Evolutionary conservation across 2,113 vertebrate genomes (phyloP).

Genomic region (Eonycteris spelaea): DNA sequence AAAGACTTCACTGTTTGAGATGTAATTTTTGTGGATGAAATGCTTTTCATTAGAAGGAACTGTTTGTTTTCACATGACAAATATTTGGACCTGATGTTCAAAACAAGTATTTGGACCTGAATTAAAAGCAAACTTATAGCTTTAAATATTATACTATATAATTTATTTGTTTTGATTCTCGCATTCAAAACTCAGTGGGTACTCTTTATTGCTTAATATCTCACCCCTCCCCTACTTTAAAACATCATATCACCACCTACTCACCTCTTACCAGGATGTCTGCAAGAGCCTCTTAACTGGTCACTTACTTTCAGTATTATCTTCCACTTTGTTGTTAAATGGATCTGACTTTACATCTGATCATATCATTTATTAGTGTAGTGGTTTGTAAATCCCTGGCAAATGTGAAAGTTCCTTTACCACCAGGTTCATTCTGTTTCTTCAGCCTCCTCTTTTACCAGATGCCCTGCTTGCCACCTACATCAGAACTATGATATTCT

Average conservation of each 20-base stretch:
- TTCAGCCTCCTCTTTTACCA: background rate
- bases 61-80: conserved; percentile 36
- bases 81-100: conserved; percentile 46
- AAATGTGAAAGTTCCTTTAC: background rate
- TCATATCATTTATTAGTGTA: background rate
- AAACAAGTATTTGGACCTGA: conserved; percentile 28
- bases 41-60: conserved; percentile 32
- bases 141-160: conserved; percentile 1
- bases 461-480: background rate
- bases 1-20: conserved; percentile 20
- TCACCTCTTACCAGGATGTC: background rate
- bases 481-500: background rate
- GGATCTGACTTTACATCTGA: background rate
- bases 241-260: background rate
- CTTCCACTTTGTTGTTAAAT: background rate
- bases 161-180: conserved; percentile 29
- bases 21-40: conserved; percentile 46
- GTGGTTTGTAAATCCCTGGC: background rate
- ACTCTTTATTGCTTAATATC: conserved; percentile 7
- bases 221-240: background rate
- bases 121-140: background rate
- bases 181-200: background rate
- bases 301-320: background rate
- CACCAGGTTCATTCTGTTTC: background rate
- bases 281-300: background rate